Percentiles rank a stretch among this genome's conserved stretches.
phyloP scores from a whole-genome alignment of 1,140 invertebrate species.

The Drosophila pseudoananassae region DNA sequence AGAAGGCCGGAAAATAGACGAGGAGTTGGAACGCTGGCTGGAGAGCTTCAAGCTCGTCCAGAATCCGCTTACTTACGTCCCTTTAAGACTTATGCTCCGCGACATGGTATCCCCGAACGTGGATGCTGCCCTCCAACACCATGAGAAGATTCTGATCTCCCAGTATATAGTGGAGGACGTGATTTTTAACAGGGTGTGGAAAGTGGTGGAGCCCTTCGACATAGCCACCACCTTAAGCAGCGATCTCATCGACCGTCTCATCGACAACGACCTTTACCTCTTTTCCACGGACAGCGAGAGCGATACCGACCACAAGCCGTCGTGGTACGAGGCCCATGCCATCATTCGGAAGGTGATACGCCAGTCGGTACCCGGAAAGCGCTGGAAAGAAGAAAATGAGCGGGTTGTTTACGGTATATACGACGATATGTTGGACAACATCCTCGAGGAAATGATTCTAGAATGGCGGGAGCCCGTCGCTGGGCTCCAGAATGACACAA shows the following conservation, averaged over 20 bases:
- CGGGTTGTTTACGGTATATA: conserved; percentile 19
- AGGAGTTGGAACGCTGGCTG: conserved; percentile 85
- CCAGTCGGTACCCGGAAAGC: conserved; percentile 61
- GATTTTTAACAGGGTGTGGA: conserved; percentile 44
- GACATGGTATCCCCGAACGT: conserved; percentile 59
- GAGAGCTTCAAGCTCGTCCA: conserved; percentile 79
- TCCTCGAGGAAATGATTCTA: neutral
- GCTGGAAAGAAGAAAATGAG: conserved; percentile 67
- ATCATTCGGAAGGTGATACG: conserved; percentile 70
- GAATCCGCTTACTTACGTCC: conserved; percentile 83
- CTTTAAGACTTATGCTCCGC: conserved; percentile 41
- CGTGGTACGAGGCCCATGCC: conserved; percentile 44
- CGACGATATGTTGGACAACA: conserved; percentile 40
- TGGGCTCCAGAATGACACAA: neutral
- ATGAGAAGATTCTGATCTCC: conserved; percentile 48
- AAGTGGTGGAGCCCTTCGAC: conserved; percentile 56
- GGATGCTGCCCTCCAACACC: neutral
- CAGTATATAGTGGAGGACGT: conserved; percentile 72
- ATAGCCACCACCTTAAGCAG: conserved; percentile 32
- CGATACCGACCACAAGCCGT: conserved; percentile 9
- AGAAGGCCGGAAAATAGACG: conserved; percentile 83
- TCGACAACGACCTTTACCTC: conserved; percentile 69
- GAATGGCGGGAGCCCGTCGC: neutral
- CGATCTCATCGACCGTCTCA: conserved; percentile 69
- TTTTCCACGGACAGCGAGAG: conserved; percentile 67